A percentile compares a stretch with the other conserved stretches of the same genome.
phyloP scores from a whole-genome alignment of 2,888 invertebrate genomes.

The Serrognathus titanus region DNA sequence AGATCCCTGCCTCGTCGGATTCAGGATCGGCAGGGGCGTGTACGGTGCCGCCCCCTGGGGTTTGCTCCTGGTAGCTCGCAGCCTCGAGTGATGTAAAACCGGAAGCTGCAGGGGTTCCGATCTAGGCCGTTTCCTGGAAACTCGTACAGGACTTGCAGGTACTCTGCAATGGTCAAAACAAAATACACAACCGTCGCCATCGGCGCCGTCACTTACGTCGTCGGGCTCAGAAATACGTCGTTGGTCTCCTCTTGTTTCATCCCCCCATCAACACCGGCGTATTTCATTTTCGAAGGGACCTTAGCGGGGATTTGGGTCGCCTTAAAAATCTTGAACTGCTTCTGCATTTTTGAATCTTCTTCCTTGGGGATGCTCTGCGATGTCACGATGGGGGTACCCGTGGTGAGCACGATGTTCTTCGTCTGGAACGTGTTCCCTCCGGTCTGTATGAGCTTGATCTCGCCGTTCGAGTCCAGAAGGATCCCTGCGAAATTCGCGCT shows the following conservation, averaged over 20 bases:
- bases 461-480: conserved; percentile 60
- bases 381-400: conserved; percentile 35
- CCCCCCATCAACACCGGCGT: conserved; percentile 36
- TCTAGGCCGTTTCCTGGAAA: conserved; percentile 62
- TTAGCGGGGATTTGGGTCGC: conserved; percentile 35
- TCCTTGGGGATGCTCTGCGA: conserved; percentile 30
- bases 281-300: conserved; percentile 37
- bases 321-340: conserved; percentile 18
- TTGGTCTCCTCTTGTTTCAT: conserved; percentile 65
- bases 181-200: neutral
- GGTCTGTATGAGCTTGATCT: conserved; percentile 60
- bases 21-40: conserved; percentile 92
- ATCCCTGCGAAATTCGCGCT: conserved; percentile 57
- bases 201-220: conserved; percentile 42
- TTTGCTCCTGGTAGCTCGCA: conserved; percentile 50
- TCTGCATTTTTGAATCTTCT: conserved; percentile 17
- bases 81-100: conserved; percentile 52
- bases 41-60: conserved; percentile 61
- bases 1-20: conserved; percentile 84
- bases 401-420: conserved; percentile 46
- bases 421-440: conserved; percentile 48
- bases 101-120: conserved; percentile 57
- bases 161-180: conserved; percentile 50
- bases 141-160: conserved; percentile 63
- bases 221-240: conserved; percentile 76